Conservation (phyloP, 2,888 invertebrate species). For the Apoda limacodes region DNA sequence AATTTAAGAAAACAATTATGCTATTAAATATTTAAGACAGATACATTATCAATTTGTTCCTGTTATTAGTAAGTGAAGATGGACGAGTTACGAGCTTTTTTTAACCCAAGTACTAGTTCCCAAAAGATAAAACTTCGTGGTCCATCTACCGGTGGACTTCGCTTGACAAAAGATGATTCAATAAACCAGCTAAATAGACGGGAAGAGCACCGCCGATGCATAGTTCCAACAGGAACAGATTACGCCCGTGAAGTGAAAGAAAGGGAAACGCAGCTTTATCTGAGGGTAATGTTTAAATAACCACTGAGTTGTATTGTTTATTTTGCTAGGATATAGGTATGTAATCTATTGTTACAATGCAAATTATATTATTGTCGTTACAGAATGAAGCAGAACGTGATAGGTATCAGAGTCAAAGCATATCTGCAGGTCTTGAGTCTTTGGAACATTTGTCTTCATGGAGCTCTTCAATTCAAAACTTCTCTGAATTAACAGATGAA, state of each 20-base stretch:
- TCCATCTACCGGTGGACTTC: slow-evolving; percentile 43
- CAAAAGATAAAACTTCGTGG: slow-evolving; percentile 39
- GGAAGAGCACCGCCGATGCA: slow-evolving; percentile 42
- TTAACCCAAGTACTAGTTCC: slow-evolving; percentile 34
- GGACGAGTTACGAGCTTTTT: slow-evolving; percentile 54
- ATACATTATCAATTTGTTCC: no score
- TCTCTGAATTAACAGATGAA: slow-evolving; percentile 42
- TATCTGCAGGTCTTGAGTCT: slow-evolving; percentile 44
- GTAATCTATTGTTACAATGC: not conserved
- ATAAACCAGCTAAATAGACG: slow-evolving; percentile 33
- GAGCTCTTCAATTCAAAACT: slow-evolving; percentile 31
- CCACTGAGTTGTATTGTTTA: slow-evolving; percentile 2
- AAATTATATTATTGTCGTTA: no score
- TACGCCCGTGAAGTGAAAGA: slow-evolving; percentile 43
- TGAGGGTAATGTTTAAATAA: no score
- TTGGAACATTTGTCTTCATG: slow-evolving; percentile 41
- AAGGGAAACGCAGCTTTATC: slow-evolving; percentile 39
- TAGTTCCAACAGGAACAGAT: slow-evolving; percentile 37
- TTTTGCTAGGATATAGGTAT: not conserved
- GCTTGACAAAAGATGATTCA: slow-evolving; percentile 38
- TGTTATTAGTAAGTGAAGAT: slow-evolving; percentile 22
- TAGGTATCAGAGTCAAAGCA: slow-evolving; percentile 35
- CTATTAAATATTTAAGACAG: no score
- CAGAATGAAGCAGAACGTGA: slow-evolving; percentile 39
- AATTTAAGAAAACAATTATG: no score